Percentiles rank a stretch among this genome's conserved stretches.
These are phyloP conservation scores for Vulpes ferrilata DNA, from an alignment of 2,113 vertebrate species.

Conservation along the genomic window DNA sequence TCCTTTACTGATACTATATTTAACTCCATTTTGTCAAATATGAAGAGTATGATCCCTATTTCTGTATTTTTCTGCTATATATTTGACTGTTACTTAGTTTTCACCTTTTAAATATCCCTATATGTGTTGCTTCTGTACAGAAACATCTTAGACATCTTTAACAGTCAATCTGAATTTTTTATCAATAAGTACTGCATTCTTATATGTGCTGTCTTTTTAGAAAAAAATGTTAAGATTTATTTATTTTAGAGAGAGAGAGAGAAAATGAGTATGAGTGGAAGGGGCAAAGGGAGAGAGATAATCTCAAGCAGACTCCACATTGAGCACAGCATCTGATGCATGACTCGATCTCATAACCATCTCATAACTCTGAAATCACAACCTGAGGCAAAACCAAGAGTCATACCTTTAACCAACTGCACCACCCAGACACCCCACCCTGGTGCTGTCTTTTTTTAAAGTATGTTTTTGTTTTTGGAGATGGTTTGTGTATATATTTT, in stretches of 20 bases:
- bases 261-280: neutral
- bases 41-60: neutral
- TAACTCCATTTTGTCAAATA: neutral
- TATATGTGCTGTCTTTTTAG: neutral
- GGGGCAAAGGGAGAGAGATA: neutral
- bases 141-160: neutral
- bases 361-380: neutral
- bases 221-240: neutral
- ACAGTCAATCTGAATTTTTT: neutral
- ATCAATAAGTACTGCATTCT: neutral
- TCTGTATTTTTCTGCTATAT: neutral
- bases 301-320: neutral
- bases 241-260: neutral
- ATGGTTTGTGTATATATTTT: neutral
- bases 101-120: neutral
- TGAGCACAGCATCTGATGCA: neutral
- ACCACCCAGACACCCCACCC: neutral
- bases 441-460: neutral
- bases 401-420: neutral
- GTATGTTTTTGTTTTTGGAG: neutral
- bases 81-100: neutral
- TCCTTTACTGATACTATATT: neutral
- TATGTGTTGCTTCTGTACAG: neutral
- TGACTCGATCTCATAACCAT: neutral
- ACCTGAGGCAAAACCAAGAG: neutral